A percentile compares a stretch with the other conserved stretches of the same genome.
Conservation (phyloP, 2,113 vertebrate genomes). For the Pionites leucogaster region DNA sequence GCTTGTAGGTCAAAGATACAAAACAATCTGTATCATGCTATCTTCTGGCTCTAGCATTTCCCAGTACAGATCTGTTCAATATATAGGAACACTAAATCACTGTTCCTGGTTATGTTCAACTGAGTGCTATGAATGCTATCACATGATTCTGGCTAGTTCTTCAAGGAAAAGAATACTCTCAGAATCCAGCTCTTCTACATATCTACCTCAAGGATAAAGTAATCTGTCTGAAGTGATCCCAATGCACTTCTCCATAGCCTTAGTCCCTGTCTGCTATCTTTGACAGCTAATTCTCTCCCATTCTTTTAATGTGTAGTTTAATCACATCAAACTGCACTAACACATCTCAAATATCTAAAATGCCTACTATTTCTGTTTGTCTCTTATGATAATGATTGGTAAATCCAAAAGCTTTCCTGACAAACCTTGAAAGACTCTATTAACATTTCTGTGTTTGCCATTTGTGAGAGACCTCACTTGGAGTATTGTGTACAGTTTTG, state of each 20-base stretch:
- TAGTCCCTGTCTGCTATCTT: neutral
- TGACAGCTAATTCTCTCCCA: neutral
- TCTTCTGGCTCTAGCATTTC: neutral
- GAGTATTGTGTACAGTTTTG: neutral
- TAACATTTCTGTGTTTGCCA: neutral
- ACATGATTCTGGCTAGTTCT: neutral
- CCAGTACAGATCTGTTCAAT: neutral
- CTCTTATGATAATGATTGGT: neutral
- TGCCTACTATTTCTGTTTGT: neutral
- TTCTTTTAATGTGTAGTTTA: neutral
- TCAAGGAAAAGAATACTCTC: neutral
- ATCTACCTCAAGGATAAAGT: neutral
- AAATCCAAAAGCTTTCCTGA: neutral
- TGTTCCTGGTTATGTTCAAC: neutral
- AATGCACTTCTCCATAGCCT: neutral
- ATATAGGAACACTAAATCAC: neutral
- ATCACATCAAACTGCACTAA: neutral
- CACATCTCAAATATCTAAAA: neutral
- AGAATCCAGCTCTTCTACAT: neutral
- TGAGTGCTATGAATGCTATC: neutral
- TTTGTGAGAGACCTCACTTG: neutral
- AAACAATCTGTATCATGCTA: neutral
- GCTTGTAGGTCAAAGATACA: slow-evolving; percentile 24
- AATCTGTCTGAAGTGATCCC: neutral
- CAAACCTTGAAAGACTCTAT: neutral